These are phyloP conservation scores for Chitala chitala DNA, from an alignment of 2,113 vertebrate genomes.

Conservation along the genomic window DNA sequence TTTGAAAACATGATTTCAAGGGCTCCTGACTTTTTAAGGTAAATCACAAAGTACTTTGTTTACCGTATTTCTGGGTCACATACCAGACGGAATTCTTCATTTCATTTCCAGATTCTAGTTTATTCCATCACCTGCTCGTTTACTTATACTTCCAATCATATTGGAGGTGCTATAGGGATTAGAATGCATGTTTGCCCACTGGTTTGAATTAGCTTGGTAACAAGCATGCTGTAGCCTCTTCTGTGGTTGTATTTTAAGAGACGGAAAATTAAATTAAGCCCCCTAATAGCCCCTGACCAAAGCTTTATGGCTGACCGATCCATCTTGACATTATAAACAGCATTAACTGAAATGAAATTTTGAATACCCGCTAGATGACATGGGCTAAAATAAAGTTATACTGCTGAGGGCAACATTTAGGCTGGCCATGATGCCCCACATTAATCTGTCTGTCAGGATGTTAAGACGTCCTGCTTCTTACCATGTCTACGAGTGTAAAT, in stretches of 20 bases:
- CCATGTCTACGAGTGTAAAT: no score
- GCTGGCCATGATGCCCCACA: not conserved
- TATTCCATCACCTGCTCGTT: no score
- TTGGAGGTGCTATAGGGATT: no score
- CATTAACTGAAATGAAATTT: not conserved
- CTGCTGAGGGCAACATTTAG: conserved; percentile 22
- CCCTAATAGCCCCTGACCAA: conserved; percentile 27
- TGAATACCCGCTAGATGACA: conserved; percentile 18
- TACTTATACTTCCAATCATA: no score
- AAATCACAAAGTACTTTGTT: no score
- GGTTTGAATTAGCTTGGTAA: not conserved
- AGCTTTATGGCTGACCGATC: conserved; percentile 25
- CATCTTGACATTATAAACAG: conserved; percentile 28
- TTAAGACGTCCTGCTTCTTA: not conserved
- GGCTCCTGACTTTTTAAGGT: conserved; percentile 97
- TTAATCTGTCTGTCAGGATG: conserved; percentile 32
- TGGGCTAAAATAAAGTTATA: not conserved
- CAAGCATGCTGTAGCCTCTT: conserved; percentile 6
- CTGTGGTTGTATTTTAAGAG: conserved; percentile 18
- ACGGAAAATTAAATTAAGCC: conserved; percentile 23
- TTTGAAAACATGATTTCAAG: conserved; percentile 98
- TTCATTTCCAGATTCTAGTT: no score
- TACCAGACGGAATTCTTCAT: not conserved
- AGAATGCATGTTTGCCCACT: not conserved
- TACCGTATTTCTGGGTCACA: not conserved